Conservation (phyloP, 2,113 vertebrate genomes). For the Toxotes jaculatrix region DNA sequence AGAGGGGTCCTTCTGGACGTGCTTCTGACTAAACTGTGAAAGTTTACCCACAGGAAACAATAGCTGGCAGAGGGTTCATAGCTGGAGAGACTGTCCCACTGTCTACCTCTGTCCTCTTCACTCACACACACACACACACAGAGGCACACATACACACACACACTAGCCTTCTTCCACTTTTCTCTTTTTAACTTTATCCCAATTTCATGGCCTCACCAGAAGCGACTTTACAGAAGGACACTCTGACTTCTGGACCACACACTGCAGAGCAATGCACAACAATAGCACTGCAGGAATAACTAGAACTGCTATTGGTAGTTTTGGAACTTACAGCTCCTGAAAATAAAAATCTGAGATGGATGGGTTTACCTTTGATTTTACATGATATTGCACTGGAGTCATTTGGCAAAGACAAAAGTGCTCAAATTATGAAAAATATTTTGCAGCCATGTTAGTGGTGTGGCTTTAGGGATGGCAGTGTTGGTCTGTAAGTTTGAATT, state of each 20-base stretch:
- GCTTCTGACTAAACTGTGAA: constrained; percentile 38
- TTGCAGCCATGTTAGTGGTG: too few relatives aligned
- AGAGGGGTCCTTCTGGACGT: constrained; percentile 17
- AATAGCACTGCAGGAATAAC: neutral
- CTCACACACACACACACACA: neutral
- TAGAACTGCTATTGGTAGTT: neutral
- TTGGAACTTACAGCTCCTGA: neutral
- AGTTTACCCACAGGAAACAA: constrained; percentile 48
- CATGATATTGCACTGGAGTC: too few relatives aligned
- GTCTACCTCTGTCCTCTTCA: neutral
- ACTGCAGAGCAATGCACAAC: neutral
- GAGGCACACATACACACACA: neutral
- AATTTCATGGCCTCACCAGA: constrained; percentile 34
- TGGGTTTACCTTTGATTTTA: too few relatives aligned
- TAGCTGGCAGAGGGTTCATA: constrained; percentile 37
- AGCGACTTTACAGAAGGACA: constrained; percentile 19
- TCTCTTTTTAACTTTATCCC: constrained; percentile 25
- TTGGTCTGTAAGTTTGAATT: too few relatives aligned
- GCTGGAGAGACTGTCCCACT: constrained; percentile 18
- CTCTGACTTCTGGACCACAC: constrained; percentile 31
- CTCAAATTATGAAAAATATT: too few relatives aligned
- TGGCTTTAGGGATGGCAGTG: too few relatives aligned
- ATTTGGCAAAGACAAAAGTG: too few relatives aligned
- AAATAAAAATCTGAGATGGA: neutral
- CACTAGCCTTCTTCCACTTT: neutral